Conservation (phyloP, 2,113 vertebrate species). For the Psephotus haematonotus region DNA sequence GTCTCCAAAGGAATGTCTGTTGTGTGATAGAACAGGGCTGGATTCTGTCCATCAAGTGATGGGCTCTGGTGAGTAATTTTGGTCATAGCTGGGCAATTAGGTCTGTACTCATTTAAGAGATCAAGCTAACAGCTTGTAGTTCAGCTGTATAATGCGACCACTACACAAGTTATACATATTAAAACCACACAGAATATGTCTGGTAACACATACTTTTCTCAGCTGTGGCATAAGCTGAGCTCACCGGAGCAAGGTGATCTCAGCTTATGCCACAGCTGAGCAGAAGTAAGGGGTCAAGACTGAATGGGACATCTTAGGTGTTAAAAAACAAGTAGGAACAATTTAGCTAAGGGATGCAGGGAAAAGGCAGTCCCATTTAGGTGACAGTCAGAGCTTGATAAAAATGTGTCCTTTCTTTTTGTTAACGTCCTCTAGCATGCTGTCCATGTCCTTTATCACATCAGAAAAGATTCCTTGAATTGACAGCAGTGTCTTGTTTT, state of each 20-base stretch:
- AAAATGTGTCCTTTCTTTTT: constrained; percentile 10
- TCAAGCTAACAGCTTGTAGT: background rate
- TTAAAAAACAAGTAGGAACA: background rate
- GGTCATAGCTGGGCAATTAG: background rate
- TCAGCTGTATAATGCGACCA: background rate
- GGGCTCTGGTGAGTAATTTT: background rate
- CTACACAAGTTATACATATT: background rate
- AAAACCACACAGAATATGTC: background rate
- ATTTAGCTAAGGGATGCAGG: background rate
- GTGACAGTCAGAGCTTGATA: background rate
- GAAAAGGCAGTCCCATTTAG: background rate
- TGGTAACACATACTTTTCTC: background rate
- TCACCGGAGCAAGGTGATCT: background rate
- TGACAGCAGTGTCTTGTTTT: constrained; percentile 32
- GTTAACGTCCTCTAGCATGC: background rate
- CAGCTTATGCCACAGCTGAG: background rate
- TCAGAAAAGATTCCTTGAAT: constrained; percentile 44
- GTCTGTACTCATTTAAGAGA: background rate
- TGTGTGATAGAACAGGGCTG: background rate
- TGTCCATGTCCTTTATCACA: background rate
- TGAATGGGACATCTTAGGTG: background rate
- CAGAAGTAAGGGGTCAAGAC: background rate
- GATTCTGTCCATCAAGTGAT: background rate
- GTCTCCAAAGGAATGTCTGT: background rate
- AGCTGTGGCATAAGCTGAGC: background rate